Base-by-base conservation (phyloP, 2,888 invertebrate species). In the Eurois occulta region DNA sequence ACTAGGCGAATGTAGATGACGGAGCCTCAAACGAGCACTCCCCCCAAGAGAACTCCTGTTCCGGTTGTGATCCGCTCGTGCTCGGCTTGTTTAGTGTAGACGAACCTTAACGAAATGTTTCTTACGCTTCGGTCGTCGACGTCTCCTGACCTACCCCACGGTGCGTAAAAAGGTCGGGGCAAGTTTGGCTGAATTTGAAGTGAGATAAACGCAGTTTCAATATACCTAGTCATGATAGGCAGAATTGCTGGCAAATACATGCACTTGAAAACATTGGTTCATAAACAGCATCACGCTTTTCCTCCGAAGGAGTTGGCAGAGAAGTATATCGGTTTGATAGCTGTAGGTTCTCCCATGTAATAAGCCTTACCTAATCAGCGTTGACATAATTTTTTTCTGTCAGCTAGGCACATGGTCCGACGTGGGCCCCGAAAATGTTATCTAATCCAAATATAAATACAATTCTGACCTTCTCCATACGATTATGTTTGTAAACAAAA, bases 91-190 rank as follows among this genome's bases (percentile, higher is more conserved):
- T 38, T 10, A 38, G 38, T 10, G 38, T 0, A 1, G 38, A 38
- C 38, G 1, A 8, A 1, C 41, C 41, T 10, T 41, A 10, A 10
- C 2, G 16, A 72, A 35, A 43, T 21, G n/a, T 18, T 24, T 43
- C 28, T 72, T 55, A 52, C 52, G 16, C 6, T 28, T 16, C 3
- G 13, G 68, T 38, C 28, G 48, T 16, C 24, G 18, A 21, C 24
- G 52, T 58, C 24, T 35, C 55, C 55, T 11, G 64, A 83, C 83
- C 79, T 83, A 68, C 55, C 83, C 77, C 16, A 80, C 43, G n/a
- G 18, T 55, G 18, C 38, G 64, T 35, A 46, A 68, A 52, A n/a
- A 21, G 68, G 32, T 64, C 77, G 41, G n/a, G 38, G 1, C 28
- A 35, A 38, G 21, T n/a, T 41, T 41, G 24, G 24, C n/a, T 28